Evolutionary conservation across 1,140 invertebrate species (phyloP), one percentile per base, ranked within the genome.

Genomic region (Formica exsecta): DNA sequence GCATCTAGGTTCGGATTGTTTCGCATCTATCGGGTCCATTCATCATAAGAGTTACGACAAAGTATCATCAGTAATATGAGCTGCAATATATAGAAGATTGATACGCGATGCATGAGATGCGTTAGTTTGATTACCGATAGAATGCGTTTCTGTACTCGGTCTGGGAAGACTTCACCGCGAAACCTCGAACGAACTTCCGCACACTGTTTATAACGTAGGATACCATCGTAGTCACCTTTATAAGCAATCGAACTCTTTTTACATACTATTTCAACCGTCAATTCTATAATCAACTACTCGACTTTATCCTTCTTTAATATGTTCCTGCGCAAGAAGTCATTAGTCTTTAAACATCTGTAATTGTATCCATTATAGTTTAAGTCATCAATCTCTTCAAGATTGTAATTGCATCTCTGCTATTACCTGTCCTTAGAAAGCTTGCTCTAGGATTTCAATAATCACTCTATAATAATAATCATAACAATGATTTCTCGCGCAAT

Each of bases 101-200:
- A 77, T 77, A 32, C 38, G 11, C 16, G 19, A 48, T 48, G 38
- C 59, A 9, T 36, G 59, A n/a, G 16, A 65, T 41, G n/a, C 59
- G 8, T 64, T 61, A 32, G 48, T 41, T 61, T 41, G 59, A 77
- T 77, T 77, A 44, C n/a, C 32, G 36, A 75, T 59, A 75, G 36
- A 32, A 75, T 75, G n/a, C 38, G 57, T 77, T 77, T 77, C 36
- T 44, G 9, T 64, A 29, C 13, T 36, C 8, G 57, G 38, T 9
- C 38, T 77, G 54, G 29, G 74, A 77, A 77, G 19, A 41, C 3
- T 32, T n/a, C 25, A 32, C 13, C 29, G 19, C 13, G 44, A 66
- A 54, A 38, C 13, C 44, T 54, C 62, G 1, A 13, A 54, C 41
- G 16, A 70, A 48, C 61, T 79, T 66, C 44, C 41, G 76, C n/a